phyloP scores from a whole-genome alignment of 2,113 vertebrate species.

The Columba livia region DNA sequence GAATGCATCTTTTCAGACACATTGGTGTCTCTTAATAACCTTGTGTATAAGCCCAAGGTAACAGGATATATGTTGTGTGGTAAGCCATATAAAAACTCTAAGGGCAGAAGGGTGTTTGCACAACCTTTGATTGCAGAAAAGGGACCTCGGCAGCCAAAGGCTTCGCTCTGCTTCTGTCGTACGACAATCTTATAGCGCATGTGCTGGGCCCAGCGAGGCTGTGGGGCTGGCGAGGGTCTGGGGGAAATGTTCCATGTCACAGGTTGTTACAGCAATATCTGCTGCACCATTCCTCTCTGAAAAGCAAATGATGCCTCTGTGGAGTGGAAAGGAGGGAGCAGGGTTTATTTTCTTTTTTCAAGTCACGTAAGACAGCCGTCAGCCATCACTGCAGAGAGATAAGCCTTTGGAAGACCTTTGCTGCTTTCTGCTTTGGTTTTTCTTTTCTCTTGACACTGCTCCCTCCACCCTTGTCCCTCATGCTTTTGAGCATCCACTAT shows the following conservation, averaged over 20 bases:
- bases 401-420: background rate
- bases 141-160: background rate
- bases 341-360: background rate
- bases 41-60: background rate
- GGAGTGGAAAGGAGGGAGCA: background rate
- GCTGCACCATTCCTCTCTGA: background rate
- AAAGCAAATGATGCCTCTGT: background rate
- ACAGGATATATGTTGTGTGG: background rate
- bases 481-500: background rate
- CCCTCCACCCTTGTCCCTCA: background rate
- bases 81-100: background rate
- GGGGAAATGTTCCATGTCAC: background rate
- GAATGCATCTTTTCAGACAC: background rate
- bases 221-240: background rate
- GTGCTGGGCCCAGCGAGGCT: background rate
- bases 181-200: rapidly evolving
- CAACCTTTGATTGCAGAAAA: background rate
- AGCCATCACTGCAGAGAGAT: background rate
- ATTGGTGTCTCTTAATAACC: background rate
- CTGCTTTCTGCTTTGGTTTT: background rate
- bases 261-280: background rate
- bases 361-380: background rate
- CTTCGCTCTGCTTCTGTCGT: background rate
- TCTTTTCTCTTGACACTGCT: background rate
- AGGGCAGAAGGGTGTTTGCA: background rate